phyloP scores from a whole-genome alignment of 2,113 vertebrate species.

The Chascanopsetta lugubris region DNA sequence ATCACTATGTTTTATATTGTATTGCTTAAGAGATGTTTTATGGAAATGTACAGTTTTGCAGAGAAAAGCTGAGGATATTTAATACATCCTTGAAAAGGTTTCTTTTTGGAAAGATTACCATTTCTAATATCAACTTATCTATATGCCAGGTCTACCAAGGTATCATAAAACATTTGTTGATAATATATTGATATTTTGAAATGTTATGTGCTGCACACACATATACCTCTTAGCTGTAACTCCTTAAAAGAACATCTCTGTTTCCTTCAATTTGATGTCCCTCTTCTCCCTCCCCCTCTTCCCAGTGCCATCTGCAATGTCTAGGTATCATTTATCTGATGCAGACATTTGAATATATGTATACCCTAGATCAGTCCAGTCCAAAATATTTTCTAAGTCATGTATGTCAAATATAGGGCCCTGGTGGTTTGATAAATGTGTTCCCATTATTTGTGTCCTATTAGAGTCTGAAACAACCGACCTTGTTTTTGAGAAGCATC shows the following conservation, averaged over 20 bases:
- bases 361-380: too few relatives aligned
- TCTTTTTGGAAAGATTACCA: conserved; percentile 17
- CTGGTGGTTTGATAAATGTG: too few relatives aligned
- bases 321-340: conserved; percentile 74
- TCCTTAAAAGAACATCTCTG: conserved; percentile 57
- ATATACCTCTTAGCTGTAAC: conserved; percentile 60
- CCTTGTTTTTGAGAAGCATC: too few relatives aligned
- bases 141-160: conserved; percentile 30
- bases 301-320: conserved; percentile 52
- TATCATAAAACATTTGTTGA: conserved; percentile 50
- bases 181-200: conserved; percentile 68
- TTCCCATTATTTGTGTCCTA: too few relatives aligned
- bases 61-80: not conserved
- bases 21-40: not conserved
- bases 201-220: conserved; percentile 64
- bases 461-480: too few relatives aligned
- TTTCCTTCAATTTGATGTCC: conserved; percentile 59
- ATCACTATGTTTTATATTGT: not conserved
- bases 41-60: not conserved
- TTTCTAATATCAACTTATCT: conserved; percentile 31
- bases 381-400: too few relatives aligned
- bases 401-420: too few relatives aligned
- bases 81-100: conserved; percentile 9
- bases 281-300: conserved; percentile 33
- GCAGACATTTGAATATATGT: too few relatives aligned